Base-by-base conservation (phyloP, 1,140 invertebrate genomes). In the Radopholus similis region DNA sequence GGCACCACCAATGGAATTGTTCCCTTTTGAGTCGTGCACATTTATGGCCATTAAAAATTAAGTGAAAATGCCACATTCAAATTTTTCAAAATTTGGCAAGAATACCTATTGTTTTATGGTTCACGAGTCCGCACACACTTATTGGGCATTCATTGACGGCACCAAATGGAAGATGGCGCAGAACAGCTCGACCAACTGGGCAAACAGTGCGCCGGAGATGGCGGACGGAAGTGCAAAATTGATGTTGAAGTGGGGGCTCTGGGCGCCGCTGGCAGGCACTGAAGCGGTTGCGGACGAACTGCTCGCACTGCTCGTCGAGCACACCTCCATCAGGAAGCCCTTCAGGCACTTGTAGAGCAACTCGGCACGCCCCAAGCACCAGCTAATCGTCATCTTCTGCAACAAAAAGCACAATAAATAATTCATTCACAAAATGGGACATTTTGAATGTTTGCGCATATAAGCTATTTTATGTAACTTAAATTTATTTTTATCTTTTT, bases 331-430 rank as follows among this genome's bases (percentile, higher is more conserved):
- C 91, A 97, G 94, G 83, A 97, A 98, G 0, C 95, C 95, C 87
- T 98, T 98, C 21, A 96, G 90, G 86, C 95, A 98, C 85, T 98
- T 98, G 77, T 95, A 93, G 64, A 97, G 90, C 65, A 98, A 84
- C 84, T 98, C 95, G 0, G 94, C 94, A 75, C 95, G 84, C 80
- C 92, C 91, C 73, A 91, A 88, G 83, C 94, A 97, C 94, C 94
- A 97, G 21, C 89, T 88, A 40, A 93, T 90, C 3, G 93, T 97
- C 92, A 51, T 51, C 15, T 21, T 51, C 47, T 51, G 44, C 44
- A 47, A 47, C 18, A 11, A 6, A n/a, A n/a, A n/a, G n/a, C n/a
- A n/a, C n/a, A n/a, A n/a, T n/a, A n/a, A n/a, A n/a, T n/a, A n/a
- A n/a, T n/a, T n/a, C n/a, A n/a, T n/a, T n/a, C n/a, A n/a, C n/a